Conservation (phyloP, 2,888 invertebrate genomes). For the Ypsolopha sequella region DNA sequence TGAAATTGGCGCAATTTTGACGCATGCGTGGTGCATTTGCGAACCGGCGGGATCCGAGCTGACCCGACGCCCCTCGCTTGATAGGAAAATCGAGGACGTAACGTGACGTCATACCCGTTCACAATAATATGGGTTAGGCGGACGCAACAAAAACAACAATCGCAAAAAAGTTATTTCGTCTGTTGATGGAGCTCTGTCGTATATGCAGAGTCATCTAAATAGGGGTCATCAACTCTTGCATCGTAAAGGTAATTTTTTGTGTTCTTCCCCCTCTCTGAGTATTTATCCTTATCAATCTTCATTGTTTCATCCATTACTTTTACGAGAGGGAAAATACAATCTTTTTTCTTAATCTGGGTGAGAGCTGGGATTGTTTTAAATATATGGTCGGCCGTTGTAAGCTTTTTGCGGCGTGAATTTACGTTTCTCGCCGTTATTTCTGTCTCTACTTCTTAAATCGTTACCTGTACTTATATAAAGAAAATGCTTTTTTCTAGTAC, state of each 20-base stretch:
- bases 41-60: constrained; percentile 53
- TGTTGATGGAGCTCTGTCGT: too few species aligned
- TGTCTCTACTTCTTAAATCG: too few species aligned
- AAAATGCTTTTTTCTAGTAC: too few species aligned
- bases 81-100: constrained; percentile 67
- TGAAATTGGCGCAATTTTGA: constrained; percentile 66
- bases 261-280: constrained; percentile 10
- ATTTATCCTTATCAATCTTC: background rate
- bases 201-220: too few species aligned
- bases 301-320: constrained; percentile 27
- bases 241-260: background rate
- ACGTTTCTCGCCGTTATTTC: background rate
- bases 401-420: background rate
- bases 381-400: constrained; percentile 13
- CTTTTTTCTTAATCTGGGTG: constrained; percentile 32
- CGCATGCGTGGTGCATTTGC: constrained; percentile 57
- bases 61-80: constrained; percentile 57
- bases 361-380: constrained; percentile 37
- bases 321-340: constrained; percentile 30
- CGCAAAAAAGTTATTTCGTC: too few species aligned
- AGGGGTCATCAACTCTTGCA: too few species aligned
- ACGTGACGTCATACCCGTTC: constrained; percentile 61
- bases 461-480: too few species aligned
- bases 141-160: constrained; percentile 45
- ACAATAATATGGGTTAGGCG: constrained; percentile 24